Percentiles rank a stretch among this genome's conserved stretches.
Conservation (phyloP, 2,113 vertebrate species). For the Callocephalon fimbriatum region DNA sequence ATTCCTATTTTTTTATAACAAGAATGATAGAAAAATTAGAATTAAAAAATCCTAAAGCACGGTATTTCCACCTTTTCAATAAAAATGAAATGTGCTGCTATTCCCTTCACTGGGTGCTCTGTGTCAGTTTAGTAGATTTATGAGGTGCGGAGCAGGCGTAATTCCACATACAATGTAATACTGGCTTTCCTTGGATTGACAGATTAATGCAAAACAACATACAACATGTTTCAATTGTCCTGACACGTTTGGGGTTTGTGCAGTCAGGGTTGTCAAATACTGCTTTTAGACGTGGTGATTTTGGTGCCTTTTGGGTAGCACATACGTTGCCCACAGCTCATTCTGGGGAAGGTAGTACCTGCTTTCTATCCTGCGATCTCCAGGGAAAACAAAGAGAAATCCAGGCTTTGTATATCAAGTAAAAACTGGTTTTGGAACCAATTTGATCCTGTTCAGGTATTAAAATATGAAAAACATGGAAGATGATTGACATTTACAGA, state of each 20-base stretch:
- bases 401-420: neutral
- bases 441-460: neutral
- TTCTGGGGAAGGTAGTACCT: neutral
- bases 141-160: neutral
- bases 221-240: neutral
- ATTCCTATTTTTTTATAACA: neutral
- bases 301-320: neutral
- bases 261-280: neutral
- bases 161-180: neutral
- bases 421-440: neutral
- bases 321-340: neutral
- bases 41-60: neutral
- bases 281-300: neutral
- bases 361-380: neutral
- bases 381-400: neutral
- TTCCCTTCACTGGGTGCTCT: neutral
- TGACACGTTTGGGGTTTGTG: neutral
- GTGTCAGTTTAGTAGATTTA: neutral
- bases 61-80: neutral
- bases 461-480: neutral
- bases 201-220: neutral
- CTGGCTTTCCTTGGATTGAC: neutral
- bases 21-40: neutral
- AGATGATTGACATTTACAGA: neutral
- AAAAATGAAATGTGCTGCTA: neutral